Evolutionary conservation across 2,797 vertebrate species (phyloP).

Genomic region (Gymnoscopelus braueri): DNA sequence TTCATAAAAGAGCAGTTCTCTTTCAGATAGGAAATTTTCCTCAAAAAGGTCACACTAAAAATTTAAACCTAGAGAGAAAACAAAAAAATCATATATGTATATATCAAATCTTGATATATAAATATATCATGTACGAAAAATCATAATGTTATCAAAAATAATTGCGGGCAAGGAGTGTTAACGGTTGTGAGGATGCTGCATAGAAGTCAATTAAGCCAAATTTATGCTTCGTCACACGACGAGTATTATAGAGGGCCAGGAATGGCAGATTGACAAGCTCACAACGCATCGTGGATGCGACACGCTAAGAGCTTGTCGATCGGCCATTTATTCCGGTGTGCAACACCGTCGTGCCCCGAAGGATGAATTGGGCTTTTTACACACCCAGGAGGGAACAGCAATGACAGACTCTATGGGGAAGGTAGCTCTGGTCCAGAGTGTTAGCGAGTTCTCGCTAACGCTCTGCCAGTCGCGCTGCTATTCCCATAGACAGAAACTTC

Average conservation of each 20-base stretch:
- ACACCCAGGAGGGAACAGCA: conserved; percentile 33
- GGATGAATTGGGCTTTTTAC: conserved; percentile 2
- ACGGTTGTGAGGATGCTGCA: conserved; percentile 70
- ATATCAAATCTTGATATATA: conserved; percentile 70
- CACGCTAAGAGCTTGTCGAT: neutral
- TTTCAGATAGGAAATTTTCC: conserved; percentile 64
- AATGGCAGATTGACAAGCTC: too few relatives aligned
- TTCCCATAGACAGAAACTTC: too few relatives aligned
- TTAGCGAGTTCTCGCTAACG: too few relatives aligned
- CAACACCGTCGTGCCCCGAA: neutral
- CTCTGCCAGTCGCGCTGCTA: too few relatives aligned
- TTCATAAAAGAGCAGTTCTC: conserved; percentile 66
- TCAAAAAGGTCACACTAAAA: conserved; percentile 68
- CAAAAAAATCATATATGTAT: conserved; percentile 61
- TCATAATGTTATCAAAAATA: conserved; percentile 79
- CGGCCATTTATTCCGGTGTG: too few relatives aligned
- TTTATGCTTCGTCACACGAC: too few relatives aligned
- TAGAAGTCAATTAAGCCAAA: conserved; percentile 37
- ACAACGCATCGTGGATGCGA: neutral
- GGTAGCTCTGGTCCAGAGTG: too few relatives aligned
- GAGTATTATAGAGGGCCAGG: too few relatives aligned
- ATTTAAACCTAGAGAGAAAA: conserved; percentile 33
- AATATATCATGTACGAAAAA: conserved; percentile 71
- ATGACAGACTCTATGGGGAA: conserved; percentile 22
- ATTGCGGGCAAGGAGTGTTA: conserved; percentile 73